Evolutionary conservation across 2,888 invertebrate genomes (phyloP), one percentile per base, ranked within the genome.

Genomic region (Zaprionus bogoriensis): DNA sequence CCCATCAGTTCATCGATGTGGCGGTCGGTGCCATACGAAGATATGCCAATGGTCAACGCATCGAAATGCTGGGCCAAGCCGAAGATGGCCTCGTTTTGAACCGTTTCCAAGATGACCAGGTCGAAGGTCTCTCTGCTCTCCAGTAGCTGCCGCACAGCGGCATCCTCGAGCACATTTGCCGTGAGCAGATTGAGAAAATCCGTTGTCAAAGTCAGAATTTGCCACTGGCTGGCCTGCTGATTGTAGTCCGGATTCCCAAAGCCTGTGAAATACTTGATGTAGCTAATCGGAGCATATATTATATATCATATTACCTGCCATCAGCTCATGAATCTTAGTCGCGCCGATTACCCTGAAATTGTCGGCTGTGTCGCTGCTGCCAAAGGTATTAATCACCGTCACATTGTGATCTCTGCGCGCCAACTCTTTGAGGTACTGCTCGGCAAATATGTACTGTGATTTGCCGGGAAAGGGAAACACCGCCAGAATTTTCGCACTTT

Each of bases 361-460:
- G 2, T 80, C 75, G 4, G 53, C 62, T 32, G n/a, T n/a, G n/a
- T 76, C 64, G 1, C 77, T 86, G 67, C 83, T 62, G 28, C 80
- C 80, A 22, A 80, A 89, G 0, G 89, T 87, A n/a, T 89, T 86
- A 14, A 90, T 87, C 0, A 90, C 84, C 2, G 89, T 90, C 0
- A 91, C 86, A 46, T 91, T 82, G 68, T 91, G 91, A 3, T 90
- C 90, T 2, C 86, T 69, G 17, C 67, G 63, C 0, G 89, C 87
- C 25, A 92, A 67, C 12, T 79, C 89, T 25, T 85, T 87, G n/a
- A 90, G 73, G 32, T 90, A 71, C 1, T 88, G 67, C 44, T 85
- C 74, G 0, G 83, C 89, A 10, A 89, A 77, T 42, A 90, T 88
- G 46, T 90, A 90, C 28, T 87, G 87, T 0, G 89, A 89, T 17